phyloP scores from a whole-genome alignment of 2,797 vertebrate species.

The Linurgus olivaceus region DNA sequence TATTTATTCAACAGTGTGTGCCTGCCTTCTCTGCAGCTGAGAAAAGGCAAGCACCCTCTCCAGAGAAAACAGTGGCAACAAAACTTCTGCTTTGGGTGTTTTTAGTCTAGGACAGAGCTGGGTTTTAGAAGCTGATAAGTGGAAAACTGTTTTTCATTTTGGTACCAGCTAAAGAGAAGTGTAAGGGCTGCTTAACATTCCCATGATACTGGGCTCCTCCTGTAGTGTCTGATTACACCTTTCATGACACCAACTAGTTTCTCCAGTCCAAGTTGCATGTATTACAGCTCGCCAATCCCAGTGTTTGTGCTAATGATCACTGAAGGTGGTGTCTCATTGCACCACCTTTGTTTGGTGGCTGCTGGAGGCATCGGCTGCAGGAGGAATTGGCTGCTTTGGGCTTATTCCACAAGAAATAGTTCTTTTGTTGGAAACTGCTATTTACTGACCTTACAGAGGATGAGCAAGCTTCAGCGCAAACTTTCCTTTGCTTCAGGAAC shows the following conservation, averaged over 20 bases:
- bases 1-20: slow-evolving; percentile 69
- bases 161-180: neutral
- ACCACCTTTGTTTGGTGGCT: slow-evolving; percentile 58
- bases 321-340: slow-evolving; percentile 53
- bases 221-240: slow-evolving; percentile 80
- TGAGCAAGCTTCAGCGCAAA: slow-evolving; percentile 84
- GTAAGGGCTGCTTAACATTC: slow-evolving; percentile 15
- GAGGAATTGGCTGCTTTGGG: slow-evolving; percentile 61
- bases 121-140: neutral
- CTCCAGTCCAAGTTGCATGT: slow-evolving; percentile 50
- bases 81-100: neutral
- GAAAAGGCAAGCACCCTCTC: neutral
- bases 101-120: neutral
- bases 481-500: slow-evolving; percentile 85
- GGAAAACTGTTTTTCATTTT: neutral
- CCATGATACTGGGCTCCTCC: slow-evolving; percentile 31
- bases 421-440: slow-evolving; percentile 32
- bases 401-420: neutral
- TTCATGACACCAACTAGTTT: slow-evolving; percentile 81
- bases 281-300: slow-evolving; percentile 74
- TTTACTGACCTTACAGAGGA: slow-evolving; percentile 68
- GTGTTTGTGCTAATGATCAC: slow-evolving; percentile 73
- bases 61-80: neutral
- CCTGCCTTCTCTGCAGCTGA: neutral
- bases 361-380: slow-evolving; percentile 54